Base-by-base conservation (phyloP, 2,888 invertebrate species). In the Atherix ibis region DNA sequence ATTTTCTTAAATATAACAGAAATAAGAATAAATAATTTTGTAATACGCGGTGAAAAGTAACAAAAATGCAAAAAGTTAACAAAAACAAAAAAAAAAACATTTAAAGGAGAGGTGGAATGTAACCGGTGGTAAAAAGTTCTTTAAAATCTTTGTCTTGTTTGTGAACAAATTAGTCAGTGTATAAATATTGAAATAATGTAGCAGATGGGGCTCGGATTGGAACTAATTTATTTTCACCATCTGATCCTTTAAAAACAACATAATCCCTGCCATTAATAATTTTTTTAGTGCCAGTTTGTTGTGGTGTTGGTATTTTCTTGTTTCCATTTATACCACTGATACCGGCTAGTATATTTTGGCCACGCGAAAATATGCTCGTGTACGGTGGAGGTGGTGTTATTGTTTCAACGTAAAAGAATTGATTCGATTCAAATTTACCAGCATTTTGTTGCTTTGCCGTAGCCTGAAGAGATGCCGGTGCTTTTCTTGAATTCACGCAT, bases 221-320 rank as follows among this genome's bases (percentile, higher is more conserved):
- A 32, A 84, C 70, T 37, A 84, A 62, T 44, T 73, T 69, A n/a
- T 62, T 71, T 14, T 70, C 70, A 0, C 79, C 79, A 36, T 64
- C 66, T 3, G 63, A 57, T 14, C 69, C 67, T 12, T 68, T 68
- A 17, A 72, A 65, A 1, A 81, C 70, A 58, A 76, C 76, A 55
- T 83, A 84, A 48, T 81, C 77, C 31, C 81, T 66, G 1, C 83
- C 84, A 46, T 84, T 83, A 24, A 84, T 72, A 4, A 68, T 63
- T 46, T 67, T 66, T 37, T 62, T 66, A 13, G 66, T 64, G 0
- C 66, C 64, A 3, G 22, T 22, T 10, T 25, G 10, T 4, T 25
- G 14, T 12, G 18, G 9, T 17, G 26, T 12, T n/a, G n/a, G n/a
- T n/a, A n/a, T n/a, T n/a, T n/a, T n/a, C n/a, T n/a, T n/a, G n/a